Conservation (phyloP, 2,113 vertebrate genomes). For the Eulemur rufifrons region DNA sequence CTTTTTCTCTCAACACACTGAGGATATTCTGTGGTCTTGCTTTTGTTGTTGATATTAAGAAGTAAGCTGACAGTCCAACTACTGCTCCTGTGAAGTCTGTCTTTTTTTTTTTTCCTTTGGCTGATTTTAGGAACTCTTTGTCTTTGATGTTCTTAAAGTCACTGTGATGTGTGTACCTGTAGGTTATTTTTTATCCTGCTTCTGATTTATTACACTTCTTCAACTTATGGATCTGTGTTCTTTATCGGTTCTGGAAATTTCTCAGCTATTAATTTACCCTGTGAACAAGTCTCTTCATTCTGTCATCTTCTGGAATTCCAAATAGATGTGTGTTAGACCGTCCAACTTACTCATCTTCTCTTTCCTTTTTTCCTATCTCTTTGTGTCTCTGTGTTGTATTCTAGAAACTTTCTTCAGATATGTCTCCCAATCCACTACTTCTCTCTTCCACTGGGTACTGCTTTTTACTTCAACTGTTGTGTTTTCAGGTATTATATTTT, state of each 20-base stretch:
- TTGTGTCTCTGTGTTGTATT: background rate
- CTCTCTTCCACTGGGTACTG: background rate
- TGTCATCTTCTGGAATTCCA: background rate
- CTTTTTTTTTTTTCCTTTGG: background rate
- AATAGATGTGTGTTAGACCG: background rate
- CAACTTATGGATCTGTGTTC: background rate
- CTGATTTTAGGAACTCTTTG: background rate
- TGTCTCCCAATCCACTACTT: background rate
- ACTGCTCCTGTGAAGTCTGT: background rate
- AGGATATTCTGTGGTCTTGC: background rate
- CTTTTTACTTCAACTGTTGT: conserved; percentile 9
- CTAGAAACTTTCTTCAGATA: background rate
- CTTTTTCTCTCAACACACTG: background rate
- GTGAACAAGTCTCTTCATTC: background rate
- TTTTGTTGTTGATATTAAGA: background rate
- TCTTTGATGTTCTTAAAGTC: background rate
- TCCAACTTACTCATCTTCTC: background rate
- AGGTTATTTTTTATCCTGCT: conserved; percentile 34
- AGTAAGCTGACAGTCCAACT: background rate
- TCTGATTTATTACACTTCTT: conserved; percentile 39
- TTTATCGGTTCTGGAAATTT: background rate
- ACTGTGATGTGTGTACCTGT: background rate
- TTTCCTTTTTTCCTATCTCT: background rate
- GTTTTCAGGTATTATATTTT: background rate
- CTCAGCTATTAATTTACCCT: background rate